Evolutionary conservation across 1,140 invertebrate genomes (phyloP), one percentile per base, ranked within the genome.

Genomic region (Coptotermes formosanus): DNA sequence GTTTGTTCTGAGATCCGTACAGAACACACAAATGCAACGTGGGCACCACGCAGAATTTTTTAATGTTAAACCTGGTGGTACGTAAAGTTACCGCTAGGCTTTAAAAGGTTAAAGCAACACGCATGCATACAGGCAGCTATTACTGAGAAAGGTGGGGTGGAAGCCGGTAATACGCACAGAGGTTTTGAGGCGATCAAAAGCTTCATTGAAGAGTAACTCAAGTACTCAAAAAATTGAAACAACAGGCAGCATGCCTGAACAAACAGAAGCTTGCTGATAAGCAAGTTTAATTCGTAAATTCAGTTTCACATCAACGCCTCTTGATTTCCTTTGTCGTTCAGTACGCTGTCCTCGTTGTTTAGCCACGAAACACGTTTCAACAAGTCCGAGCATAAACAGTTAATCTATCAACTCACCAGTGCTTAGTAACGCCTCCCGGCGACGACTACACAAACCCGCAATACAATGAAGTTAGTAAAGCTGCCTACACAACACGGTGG

Each of bases 211-310:
- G 64, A 75, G 64, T 30, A 30, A n/a, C n/a, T 8, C 25, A 75
- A 75, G 64, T 75, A 1, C 21, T 75, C 3, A 30, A 75, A 75
- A 75, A 30, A 75, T n/a, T 30, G 25, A n/a, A 75, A 75, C 64
- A 75, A 75, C 8, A 0, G 25, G n/a, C 25, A 9, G 64, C 0
- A 11, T 75, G n/a, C 64, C 8, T 11, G n/a, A 75, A 75, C 64
- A 75, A 25, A 75, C n/a, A 75, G 52, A 75, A 75, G n/a, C 64
- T 75, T 75, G 25, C 6, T 14, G 64, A 75, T 75, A 75, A 75
- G 64, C 25, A 75, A 75, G 64, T 75, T 75, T 75, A 75, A 75
- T 75, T 30, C 25, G n/a, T 75, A 75, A 75, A 75, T 75, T 30
- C 64, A 75, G 14, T 55, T 21, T 55, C 3, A 55, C 52, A 16